Evolutionary conservation across 2,797 vertebrate species (phyloP).

Genomic region (Chelidonichthys spinosus): DNA sequence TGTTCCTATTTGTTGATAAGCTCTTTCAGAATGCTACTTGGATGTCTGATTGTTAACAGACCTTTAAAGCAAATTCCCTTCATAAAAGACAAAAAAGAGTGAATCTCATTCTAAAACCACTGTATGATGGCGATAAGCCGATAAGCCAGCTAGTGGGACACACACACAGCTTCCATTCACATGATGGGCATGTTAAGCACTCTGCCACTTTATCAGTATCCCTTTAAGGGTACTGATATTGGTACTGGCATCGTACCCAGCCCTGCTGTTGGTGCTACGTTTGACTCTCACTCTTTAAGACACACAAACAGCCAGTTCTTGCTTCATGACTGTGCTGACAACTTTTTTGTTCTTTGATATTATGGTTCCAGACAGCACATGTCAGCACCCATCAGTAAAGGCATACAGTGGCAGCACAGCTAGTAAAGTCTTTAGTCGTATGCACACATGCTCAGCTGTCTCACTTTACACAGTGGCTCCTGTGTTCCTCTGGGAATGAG

Average conservation of each 20-base stretch:
- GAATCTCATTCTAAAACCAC: too few species aligned
- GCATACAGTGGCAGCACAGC: slow-evolving; percentile 56
- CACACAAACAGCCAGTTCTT: slow-evolving; percentile 8
- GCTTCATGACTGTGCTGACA: slow-evolving; percentile 48
- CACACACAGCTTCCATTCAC: not conserved
- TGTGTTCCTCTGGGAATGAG: slow-evolving; percentile 72
- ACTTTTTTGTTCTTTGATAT: slow-evolving; percentile 51
- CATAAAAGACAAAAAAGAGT: not conserved
- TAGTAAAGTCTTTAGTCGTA: slow-evolving; percentile 63
- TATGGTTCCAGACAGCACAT: slow-evolving; percentile 66
- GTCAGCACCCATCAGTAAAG: slow-evolving; percentile 74
- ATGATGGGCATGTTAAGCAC: not conserved
- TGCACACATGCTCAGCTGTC: slow-evolving; percentile 70
- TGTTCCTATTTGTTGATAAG: too few species aligned
- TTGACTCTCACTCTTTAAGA: slow-evolving; percentile 11
- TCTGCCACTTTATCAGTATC: not conserved
- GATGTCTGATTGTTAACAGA: too few species aligned
- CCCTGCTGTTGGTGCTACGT: not conserved
- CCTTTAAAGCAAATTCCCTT: too few species aligned
- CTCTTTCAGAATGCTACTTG: too few species aligned
- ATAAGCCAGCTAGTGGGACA: too few species aligned
- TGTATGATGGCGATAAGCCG: too few species aligned
- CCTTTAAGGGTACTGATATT: not conserved
- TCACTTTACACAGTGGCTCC: slow-evolving; percentile 76
- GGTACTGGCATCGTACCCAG: not conserved